Conservation (phyloP, 2,113 vertebrate genomes). For the Muntiacus reevesi region DNA sequence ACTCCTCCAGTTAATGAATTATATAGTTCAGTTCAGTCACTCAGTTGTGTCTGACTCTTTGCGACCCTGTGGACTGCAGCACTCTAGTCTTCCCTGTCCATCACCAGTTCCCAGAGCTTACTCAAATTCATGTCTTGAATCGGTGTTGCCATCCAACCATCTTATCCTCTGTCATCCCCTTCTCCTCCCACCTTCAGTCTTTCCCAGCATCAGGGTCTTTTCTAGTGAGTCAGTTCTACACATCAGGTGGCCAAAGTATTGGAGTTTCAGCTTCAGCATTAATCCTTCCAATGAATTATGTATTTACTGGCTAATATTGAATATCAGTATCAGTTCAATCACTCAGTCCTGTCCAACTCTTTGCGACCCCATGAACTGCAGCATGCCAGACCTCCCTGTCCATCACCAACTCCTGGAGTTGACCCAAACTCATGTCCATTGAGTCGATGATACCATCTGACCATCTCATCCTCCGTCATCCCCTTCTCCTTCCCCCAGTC, state of each 20-base stretch:
- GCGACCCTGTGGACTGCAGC: background rate
- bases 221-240: background rate
- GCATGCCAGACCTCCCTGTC: background rate
- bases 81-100: background rate
- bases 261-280: background rate
- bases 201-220: background rate
- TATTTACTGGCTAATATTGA: background rate
- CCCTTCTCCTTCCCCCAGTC: background rate
- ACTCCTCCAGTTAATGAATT: background rate
- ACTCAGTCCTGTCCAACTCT: background rate
- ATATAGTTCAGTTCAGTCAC: background rate
- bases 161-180: background rate
- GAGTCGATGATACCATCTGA: background rate
- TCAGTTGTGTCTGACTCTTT: background rate
- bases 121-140: background rate
- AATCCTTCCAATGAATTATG: background rate
- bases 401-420: background rate
- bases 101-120: background rate
- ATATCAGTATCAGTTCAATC: background rate
- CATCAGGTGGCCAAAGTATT: background rate
- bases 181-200: background rate
- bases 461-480: background rate
- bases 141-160: background rate
- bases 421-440: background rate
- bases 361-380: background rate